phyloP scores from a whole-genome alignment of 2,113 vertebrate species.

The Caranx ignobilis region DNA sequence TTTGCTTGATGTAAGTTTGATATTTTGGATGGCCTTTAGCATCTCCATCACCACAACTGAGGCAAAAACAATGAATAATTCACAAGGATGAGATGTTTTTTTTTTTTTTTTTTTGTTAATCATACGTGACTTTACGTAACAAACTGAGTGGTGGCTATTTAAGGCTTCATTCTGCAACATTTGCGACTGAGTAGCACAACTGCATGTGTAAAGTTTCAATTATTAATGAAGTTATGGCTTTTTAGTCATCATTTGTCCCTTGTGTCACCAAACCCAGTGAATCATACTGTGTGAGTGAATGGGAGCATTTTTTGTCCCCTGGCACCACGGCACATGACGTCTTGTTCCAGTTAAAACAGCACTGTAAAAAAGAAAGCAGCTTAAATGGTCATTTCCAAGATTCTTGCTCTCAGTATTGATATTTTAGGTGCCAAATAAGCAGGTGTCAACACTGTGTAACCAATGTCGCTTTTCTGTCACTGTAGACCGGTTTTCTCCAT shows the following conservation, averaged over 20 bases:
- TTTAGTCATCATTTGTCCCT: slow-evolving; percentile 70
- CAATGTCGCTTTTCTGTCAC: too few species aligned
- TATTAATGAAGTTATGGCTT: slow-evolving; percentile 70
- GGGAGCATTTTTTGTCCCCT: slow-evolving; percentile 49
- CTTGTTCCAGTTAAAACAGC: slow-evolving; percentile 54
- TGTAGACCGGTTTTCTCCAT: too few species aligned
- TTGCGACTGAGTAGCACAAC: slow-evolving; percentile 59
- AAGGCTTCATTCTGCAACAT: slow-evolving; percentile 53
- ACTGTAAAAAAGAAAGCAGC: not conserved
- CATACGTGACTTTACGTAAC: slow-evolving; percentile 63
- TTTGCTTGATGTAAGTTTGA: slow-evolving; percentile 5
- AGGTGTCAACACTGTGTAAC: not conserved
- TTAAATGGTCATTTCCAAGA: not conserved
- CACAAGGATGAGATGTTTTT: slow-evolving; percentile 36
- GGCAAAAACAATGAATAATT: slow-evolving; percentile 55
- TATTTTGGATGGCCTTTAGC: not conserved
- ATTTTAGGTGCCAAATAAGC: not conserved
- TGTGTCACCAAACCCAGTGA: slow-evolving; percentile 55
- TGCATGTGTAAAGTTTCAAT: slow-evolving; percentile 63
- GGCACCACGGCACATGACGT: slow-evolving; percentile 48
- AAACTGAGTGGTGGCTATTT: slow-evolving; percentile 61
- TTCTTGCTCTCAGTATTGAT: not conserved
- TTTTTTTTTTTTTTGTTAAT: too few species aligned
- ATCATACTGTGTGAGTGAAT: slow-evolving; percentile 41
- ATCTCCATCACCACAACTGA: not conserved